Base-by-base conservation (phyloP, 2,888 invertebrate species). In the Conistra vaccinii region DNA sequence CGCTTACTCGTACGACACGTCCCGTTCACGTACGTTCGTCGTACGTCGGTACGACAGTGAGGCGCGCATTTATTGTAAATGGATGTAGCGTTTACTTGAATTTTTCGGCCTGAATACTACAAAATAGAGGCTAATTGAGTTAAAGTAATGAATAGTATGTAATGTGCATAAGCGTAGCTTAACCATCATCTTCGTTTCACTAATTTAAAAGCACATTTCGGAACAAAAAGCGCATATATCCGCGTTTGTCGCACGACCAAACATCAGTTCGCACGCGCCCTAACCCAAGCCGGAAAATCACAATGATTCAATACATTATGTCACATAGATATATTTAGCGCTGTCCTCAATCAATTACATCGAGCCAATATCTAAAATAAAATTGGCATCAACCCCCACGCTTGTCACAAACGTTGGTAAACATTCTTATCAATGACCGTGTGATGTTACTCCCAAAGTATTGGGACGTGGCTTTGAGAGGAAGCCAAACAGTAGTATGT, bases 291-390 rank as follows among this genome's bases (percentile, higher is more conserved):
- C 82, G 85, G 84, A 76, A 81, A 84, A 84, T 78, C 63, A 70
- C 78, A 69, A 74, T 76, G 75, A 78, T 68, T 74, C 84, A 72
- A 72, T 58, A 4, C 68, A 82, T 87, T 85, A 83, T 76, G 63
- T 80, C 85, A 80, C 60, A 60, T 53, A 63, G 72, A 73, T 81
- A 74, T 62, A 75, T 78, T 74, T 85, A 85, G 83, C 85, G 67
- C 23, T 39, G 63, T 32, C 48, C 63, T 76, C 61, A 58, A 85
- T 85, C 60, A 83, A 83, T 83, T 51, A 81, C 58, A 35, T 17
- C 48, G 73, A 68, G 80, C 80, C 85, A 85, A 85, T 78, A 75
- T 57, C 76, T 60, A 76, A 85, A 85, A 83, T 75, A 75, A 83
- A 76, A n/a, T 74, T 85, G 85, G 80, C 85, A 80, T 71, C 68